A percentile compares a stretch with the other conserved stretches of the same genome.
Evolutionary conservation across 1,140 invertebrate species (phyloP).

Genomic region (Pygmarrhopalites habei): DNA sequence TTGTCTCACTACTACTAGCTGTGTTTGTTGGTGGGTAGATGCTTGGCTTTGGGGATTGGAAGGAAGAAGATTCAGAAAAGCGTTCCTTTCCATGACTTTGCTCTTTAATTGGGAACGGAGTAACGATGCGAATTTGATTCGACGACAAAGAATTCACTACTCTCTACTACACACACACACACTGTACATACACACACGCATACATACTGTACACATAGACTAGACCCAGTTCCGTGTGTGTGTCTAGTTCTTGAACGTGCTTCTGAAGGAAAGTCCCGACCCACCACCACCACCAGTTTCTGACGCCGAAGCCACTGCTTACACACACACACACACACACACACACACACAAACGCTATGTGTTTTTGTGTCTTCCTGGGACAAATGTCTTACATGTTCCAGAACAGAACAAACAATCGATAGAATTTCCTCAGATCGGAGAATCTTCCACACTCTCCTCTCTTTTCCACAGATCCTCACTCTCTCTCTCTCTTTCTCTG

Average conservation of each 20-base stretch:
- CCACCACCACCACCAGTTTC: no score
- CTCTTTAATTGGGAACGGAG: conserved; percentile 34
- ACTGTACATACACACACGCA: background rate
- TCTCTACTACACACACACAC: background rate
- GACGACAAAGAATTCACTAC: conserved; percentile 34
- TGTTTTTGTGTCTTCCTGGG: no score
- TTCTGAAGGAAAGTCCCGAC: no score
- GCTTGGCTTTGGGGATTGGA: background rate
- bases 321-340: background rate
- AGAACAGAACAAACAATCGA: conserved; percentile 8
- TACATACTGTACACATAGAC: no score
- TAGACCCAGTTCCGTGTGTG: no score
- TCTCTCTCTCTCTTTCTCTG: no score
- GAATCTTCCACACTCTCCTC: background rate
- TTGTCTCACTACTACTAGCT: no score
- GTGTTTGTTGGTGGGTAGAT: conserved; percentile 3
- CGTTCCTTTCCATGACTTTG: background rate
- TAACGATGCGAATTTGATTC: conserved; percentile 36
- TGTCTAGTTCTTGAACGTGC: no score
- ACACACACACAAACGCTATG: background rate
- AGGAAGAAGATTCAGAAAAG: no score
- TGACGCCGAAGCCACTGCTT: no score
- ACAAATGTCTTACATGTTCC: conserved; percentile 17
- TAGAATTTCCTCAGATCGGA: conserved; percentile 15
- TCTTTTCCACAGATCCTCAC: no score